Conservation (phyloP, 2,888 invertebrate genomes). For the Tillus elongatus region DNA sequence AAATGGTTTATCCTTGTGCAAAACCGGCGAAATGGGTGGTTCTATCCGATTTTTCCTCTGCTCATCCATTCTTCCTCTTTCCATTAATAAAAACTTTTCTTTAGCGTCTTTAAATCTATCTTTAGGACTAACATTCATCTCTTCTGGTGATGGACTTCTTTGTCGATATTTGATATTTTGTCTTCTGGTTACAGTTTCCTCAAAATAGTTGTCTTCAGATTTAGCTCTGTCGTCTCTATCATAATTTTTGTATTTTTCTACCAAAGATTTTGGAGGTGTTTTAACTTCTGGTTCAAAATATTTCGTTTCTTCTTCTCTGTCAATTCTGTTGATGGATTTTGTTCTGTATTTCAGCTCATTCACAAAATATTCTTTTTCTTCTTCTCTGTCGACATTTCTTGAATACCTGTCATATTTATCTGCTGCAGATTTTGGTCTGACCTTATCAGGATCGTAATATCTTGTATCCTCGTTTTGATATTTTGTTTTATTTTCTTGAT, state of each 20-base stretch:
- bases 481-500: too few relatives aligned
- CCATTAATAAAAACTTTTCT: slow-evolving; percentile 74
- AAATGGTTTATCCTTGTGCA: slow-evolving; percentile 26
- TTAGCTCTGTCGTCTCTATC: neutral
- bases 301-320: neutral
- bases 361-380: slow-evolving; percentile 7
- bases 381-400: neutral
- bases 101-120: slow-evolving; percentile 80
- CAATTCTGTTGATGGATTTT: slow-evolving; percentile 10
- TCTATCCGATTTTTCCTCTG: slow-evolving; percentile 34
- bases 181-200: slow-evolving; percentile 11
- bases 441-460: slow-evolving; percentile 26
- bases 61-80: slow-evolving; percentile 56
- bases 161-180: slow-evolving; percentile 21
- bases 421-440: slow-evolving; percentile 12
- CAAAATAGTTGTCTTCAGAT: slow-evolving; percentile 11
- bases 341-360: slow-evolving; percentile 8
- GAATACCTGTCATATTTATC: slow-evolving; percentile 11
- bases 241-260: slow-evolving; percentile 8
- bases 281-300: neutral
- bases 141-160: slow-evolving; percentile 44
- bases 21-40: slow-evolving; percentile 31
- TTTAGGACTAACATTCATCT: slow-evolving; percentile 52
- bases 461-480: slow-evolving; percentile 22
- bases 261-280: slow-evolving; percentile 10